These are phyloP conservation scores for Rhinogobio ventralis DNA, from an alignment of 2,797 vertebrate genomes.

Conservation along the genomic window DNA sequence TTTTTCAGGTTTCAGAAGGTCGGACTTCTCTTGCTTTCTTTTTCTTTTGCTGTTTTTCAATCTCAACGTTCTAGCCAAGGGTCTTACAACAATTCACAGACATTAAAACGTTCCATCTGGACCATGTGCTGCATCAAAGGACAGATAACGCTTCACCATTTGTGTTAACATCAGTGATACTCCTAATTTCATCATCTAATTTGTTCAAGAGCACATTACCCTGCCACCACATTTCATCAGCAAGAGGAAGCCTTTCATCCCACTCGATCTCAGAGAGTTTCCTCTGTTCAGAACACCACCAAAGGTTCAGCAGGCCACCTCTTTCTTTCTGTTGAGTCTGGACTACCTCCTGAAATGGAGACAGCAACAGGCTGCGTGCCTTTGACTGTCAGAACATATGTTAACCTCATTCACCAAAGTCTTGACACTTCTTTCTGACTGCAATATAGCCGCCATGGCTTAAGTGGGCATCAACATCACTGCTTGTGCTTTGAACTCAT, in stretches of 20 bases:
- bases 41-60: constrained; percentile 41
- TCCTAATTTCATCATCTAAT: constrained; percentile 20
- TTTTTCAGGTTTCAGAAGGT: constrained; percentile 56
- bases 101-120: constrained; percentile 5
- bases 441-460: constrained; percentile 21
- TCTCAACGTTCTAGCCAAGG: background rate
- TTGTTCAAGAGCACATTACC: constrained; percentile 28
- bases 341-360: constrained; percentile 26
- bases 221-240: background rate
- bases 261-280: constrained; percentile 4
- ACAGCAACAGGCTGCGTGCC: background rate
- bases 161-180: constrained; percentile 27
- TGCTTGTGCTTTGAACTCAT: constrained; percentile 38
- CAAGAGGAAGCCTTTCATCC: constrained; percentile 23
- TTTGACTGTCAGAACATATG: constrained; percentile 23
- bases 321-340: constrained; percentile 20
- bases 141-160: background rate
- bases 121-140: constrained; percentile 33
- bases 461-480: constrained; percentile 39
- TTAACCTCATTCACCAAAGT: background rate
- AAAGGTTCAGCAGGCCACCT: constrained; percentile 15
- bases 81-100: constrained; percentile 20
- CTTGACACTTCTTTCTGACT: constrained; percentile 14
- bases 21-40: constrained; percentile 50
- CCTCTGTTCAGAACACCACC: background rate